Evolutionary conservation across 2,797 vertebrate species (phyloP).

Genomic region (Coregonus ussuriensis): DNA sequence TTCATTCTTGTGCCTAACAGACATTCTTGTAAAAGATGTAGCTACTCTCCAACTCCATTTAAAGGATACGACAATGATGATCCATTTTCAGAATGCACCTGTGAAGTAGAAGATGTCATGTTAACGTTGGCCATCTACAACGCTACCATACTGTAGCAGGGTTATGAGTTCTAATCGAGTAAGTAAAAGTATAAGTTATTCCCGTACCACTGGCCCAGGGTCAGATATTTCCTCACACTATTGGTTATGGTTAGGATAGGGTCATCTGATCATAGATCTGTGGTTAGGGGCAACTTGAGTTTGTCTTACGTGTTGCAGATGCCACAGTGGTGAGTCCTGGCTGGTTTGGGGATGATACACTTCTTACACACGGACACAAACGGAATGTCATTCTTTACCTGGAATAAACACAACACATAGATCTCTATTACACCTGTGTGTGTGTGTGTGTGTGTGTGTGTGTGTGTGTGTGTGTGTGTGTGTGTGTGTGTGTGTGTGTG

Average conservation of each 20-base stretch:
- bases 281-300: background rate
- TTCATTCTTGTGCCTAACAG: background rate
- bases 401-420: constrained; percentile 19
- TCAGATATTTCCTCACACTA: background rate
- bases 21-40: background rate
- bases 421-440: background rate
- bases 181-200: too few species aligned
- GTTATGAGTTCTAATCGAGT: background rate
- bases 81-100: constrained; percentile 74
- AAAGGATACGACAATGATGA: too few species aligned
- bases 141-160: background rate
- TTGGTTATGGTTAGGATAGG: background rate
- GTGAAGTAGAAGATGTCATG: constrained; percentile 42
- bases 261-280: background rate
- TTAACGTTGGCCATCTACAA: background rate
- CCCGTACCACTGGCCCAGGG: too few species aligned
- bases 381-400: constrained; percentile 85
- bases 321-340: constrained; percentile 97
- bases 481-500: background rate
- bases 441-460: background rate
- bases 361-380: constrained; percentile 94
- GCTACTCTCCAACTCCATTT: background rate
- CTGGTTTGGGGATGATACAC: constrained; percentile 94
- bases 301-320: constrained; percentile 92
- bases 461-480: background rate